Evolutionary conservation across 2,888 invertebrate genomes (phyloP), one percentile per base, ranked within the genome.

Genomic region (Chorisops tibialis): DNA sequence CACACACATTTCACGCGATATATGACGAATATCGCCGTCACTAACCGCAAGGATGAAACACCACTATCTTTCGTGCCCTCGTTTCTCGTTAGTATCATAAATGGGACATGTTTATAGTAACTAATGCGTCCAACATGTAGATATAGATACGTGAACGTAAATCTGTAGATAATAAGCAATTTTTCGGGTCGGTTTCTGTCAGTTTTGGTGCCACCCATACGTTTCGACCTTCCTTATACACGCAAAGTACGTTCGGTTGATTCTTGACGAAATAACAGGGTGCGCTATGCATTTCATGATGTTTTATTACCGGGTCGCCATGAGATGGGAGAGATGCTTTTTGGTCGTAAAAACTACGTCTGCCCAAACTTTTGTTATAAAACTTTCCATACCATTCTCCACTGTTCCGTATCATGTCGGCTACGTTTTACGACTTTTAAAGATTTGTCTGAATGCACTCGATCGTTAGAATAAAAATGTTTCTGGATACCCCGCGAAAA

Each of bases 301-400:
- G 50, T 64, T 64, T 64, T 64, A 64, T 62, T 64, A 64, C 58
- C 58, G 56, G n/a, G 39, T 61, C 50, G 49, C 30, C 43, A 24
- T 18, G 48, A 22, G 50, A 61, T 63, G 60, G 48, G 45, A 56
- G 56, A 30, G 18, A 45, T 56, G 56, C 16, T 58, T 63, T 63
- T 61, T 45, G 62, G 56, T 59, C 59, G 50, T 59, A 7, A 62
- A 64, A 64, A 64, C 54, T 64, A 54, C 62, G 62, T 64, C 64
- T 64, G 60, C 54, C 64, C 59, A 59, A 62, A 64, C 62, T 64
- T 64, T 60, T 49, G 62, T 49, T 54, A 62, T 64, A 64, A 64
- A 64, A 64, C 21, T 64, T 59, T 62, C 43, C 64, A 30, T 54
- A 49, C 43, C 64, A 30, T 54, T 47, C 48, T 64, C 52, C 39